phyloP scores from a whole-genome alignment of 2,888 invertebrate species.

The Ophioninae sp. region DNA sequence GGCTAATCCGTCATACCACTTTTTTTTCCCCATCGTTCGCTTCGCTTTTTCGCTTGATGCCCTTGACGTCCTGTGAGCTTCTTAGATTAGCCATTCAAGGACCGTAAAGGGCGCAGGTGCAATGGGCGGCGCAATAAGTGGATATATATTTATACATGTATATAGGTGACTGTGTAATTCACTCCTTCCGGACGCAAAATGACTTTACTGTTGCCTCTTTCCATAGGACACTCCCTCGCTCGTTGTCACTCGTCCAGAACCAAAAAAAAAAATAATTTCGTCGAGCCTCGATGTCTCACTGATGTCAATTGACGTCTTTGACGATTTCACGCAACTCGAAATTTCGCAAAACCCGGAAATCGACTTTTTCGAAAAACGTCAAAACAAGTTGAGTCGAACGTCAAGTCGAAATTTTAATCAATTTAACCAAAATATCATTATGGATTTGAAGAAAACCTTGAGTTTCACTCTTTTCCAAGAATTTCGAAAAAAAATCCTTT shows the following conservation, averaged over 20 bases:
- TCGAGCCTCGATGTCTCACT: conserved; percentile 17
- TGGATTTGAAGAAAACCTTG: too few relatives aligned
- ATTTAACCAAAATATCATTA: background rate
- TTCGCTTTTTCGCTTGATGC: conserved; percentile 33
- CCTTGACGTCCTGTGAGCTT: background rate
- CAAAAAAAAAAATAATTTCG: conserved; percentile 18
- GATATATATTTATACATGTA: conserved; percentile 1
- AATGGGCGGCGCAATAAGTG: conserved; percentile 34
- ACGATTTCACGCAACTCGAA: conserved; percentile 47
- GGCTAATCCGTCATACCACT: conserved; percentile 61
- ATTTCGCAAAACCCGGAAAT: conserved; percentile 38
- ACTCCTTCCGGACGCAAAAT: conserved; percentile 24
- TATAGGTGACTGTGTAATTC: background rate
- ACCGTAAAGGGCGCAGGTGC: conserved; percentile 29
- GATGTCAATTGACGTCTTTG: conserved; percentile 48
- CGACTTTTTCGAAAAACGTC: conserved; percentile 27
- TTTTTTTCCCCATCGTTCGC: conserved; percentile 50
- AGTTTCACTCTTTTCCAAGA: too few relatives aligned
- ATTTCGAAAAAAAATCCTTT: too few relatives aligned
- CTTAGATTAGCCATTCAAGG: conserved; percentile 51
- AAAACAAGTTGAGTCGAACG: conserved; percentile 24
- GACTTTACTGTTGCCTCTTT: conserved; percentile 45
- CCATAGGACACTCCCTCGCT: conserved; percentile 6
- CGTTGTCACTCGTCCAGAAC: background rate
- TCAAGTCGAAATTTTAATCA: conserved; percentile 23